These are phyloP conservation scores for Streblospio benedicti DNA, from an alignment of 1,140 invertebrate genomes.

Conservation along the genomic window DNA sequence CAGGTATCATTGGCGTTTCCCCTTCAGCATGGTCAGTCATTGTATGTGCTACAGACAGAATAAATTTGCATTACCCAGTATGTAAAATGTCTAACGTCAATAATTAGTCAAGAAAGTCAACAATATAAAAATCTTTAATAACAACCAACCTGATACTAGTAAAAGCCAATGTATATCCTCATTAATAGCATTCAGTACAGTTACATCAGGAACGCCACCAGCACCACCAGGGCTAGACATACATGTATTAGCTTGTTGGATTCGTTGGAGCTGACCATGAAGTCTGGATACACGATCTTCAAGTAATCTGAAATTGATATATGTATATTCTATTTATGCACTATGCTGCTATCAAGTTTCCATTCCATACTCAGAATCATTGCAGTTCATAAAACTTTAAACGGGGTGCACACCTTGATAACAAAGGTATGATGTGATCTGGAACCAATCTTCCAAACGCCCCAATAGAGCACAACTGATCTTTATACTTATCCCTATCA, in stretches of 20 bases:
- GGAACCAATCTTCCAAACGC: constrained; percentile 47
- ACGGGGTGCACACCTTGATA: too few species aligned
- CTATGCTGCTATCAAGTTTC: too few species aligned
- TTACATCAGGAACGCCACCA: constrained; percentile 41
- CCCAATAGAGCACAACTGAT: constrained; percentile 63
- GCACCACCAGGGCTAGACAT: constrained; percentile 48
- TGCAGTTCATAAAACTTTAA: too few species aligned
- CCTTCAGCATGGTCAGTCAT: constrained; percentile 64
- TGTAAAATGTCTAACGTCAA: background rate
- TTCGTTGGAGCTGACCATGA: constrained; percentile 56
- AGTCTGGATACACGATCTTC: constrained; percentile 58
- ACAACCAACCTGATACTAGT: constrained; percentile 61
- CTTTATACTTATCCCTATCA: constrained; percentile 60
- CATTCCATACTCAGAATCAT: too few species aligned
- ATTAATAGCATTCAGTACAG: constrained; percentile 45
- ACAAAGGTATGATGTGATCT: constrained; percentile 30
- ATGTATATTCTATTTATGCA: background rate
- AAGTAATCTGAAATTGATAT: constrained; percentile 51
- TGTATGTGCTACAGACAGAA: constrained; percentile 55
- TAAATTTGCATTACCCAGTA: too few species aligned
- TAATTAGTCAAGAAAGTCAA: background rate
- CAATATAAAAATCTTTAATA: too few species aligned
- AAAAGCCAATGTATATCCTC: constrained; percentile 86
- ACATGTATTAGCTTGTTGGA: constrained; percentile 42
- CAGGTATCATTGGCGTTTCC: constrained; percentile 66